Evolutionary conservation across 1,140 invertebrate genomes (phyloP).

Genomic region (Holcopasites calliopsidis): DNA sequence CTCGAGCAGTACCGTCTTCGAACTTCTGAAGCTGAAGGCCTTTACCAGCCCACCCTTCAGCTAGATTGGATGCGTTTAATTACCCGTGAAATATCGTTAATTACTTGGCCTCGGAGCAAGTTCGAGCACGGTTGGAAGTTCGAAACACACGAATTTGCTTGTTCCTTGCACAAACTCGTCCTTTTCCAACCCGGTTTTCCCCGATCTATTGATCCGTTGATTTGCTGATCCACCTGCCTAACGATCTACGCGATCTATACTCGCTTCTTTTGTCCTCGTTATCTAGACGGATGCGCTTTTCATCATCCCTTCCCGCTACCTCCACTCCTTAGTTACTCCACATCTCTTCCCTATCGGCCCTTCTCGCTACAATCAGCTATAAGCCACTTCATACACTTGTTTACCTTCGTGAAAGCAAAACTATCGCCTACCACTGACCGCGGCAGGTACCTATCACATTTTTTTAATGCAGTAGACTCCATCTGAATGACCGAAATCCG

Average conservation of each 20-base stretch:
- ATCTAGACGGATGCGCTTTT: conserved; percentile 37
- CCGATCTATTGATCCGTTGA: conserved; percentile 41
- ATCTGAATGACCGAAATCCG: too few species aligned
- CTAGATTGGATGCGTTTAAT: conserved; percentile 76
- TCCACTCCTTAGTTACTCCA: background rate
- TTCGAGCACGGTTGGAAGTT: conserved; percentile 21
- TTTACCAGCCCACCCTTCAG: conserved; percentile 66
- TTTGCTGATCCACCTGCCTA: conserved; percentile 26
- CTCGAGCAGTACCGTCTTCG: conserved; percentile 67
- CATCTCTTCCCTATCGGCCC: background rate
- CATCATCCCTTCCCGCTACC: conserved; percentile 20
- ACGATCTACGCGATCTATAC: conserved; percentile 31
- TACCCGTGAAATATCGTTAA: conserved; percentile 79
- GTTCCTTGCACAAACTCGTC: conserved; percentile 27
- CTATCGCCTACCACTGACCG: background rate
- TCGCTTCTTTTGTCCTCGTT: conserved; percentile 28
- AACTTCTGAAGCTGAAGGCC: conserved; percentile 58
- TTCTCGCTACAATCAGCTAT: background rate
- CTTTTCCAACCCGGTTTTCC: conserved; percentile 31
- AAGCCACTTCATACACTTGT: conserved; percentile 15
- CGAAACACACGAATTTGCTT: conserved; percentile 38
- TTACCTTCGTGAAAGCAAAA: background rate
- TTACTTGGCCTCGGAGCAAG: conserved; percentile 63
- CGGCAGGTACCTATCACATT: too few species aligned
- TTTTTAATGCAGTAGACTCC: too few species aligned